Percentiles rank a stretch among this genome's conserved stretches.
These are phyloP conservation scores for Cosmorhoe ocellata DNA, from an alignment of 2,888 invertebrate species.

Conservation along the genomic window DNA sequence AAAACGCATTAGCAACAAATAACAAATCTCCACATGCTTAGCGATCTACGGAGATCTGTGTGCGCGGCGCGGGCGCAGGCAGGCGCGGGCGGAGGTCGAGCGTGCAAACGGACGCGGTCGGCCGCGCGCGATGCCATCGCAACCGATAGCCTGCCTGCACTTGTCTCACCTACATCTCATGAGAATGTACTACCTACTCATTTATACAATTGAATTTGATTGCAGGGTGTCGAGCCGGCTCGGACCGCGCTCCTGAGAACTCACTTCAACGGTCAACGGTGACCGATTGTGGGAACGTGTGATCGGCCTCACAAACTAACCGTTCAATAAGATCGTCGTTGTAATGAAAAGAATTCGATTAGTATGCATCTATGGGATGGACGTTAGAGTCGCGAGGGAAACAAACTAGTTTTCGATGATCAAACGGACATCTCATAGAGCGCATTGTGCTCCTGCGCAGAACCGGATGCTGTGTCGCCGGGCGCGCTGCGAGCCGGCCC, in stretches of 20 bases:
- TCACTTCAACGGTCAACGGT: slow-evolving; percentile 19
- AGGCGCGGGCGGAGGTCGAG: too few relatives aligned
- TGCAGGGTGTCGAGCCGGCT: slow-evolving; percentile 16
- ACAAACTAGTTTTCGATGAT: slow-evolving; percentile 75
- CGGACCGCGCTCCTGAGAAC: slow-evolving; percentile 26
- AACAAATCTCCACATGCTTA: slow-evolving; percentile 37
- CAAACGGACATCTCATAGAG: slow-evolving; percentile 69
- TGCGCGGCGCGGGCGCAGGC: background rate
- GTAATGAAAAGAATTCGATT: slow-evolving; percentile 74
- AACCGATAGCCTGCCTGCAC: slow-evolving; percentile 8
- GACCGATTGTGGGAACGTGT: slow-evolving; percentile 33
- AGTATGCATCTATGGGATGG: slow-evolving; percentile 63
- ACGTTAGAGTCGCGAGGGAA: slow-evolving; percentile 58
- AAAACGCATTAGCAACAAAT: slow-evolving; percentile 48
- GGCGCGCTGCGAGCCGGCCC: slow-evolving; percentile 60
- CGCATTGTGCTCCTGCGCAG: slow-evolving; percentile 73
- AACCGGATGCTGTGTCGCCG: slow-evolving; percentile 80
- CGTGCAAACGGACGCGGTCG: slow-evolving; percentile 9
- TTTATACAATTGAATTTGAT: slow-evolving; percentile 34
- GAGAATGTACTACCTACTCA: slow-evolving; percentile 20
- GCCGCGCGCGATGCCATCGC: slow-evolving; percentile 16
- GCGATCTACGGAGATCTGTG: slow-evolving; percentile 34
- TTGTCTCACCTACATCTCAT: slow-evolving; percentile 11
- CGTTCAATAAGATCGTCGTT: slow-evolving; percentile 62
- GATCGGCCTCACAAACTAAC: slow-evolving; percentile 58